Evolutionary conservation across 2,113 vertebrate genomes (phyloP).

Genomic region (Semnornis frantzii): DNA sequence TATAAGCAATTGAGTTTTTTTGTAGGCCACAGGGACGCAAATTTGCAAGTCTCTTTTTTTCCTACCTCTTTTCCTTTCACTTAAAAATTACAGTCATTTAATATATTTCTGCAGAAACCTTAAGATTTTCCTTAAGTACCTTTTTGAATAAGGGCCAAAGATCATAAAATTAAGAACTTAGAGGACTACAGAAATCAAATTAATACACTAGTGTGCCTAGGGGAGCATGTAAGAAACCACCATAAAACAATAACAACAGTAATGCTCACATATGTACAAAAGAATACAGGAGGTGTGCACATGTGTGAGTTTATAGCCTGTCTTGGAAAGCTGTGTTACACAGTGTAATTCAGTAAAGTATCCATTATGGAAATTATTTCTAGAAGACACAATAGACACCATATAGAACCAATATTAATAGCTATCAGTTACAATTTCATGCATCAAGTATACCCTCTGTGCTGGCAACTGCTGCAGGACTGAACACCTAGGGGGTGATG

Average conservation of each 20-base stretch:
- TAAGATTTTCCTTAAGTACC: slow-evolving; percentile 15
- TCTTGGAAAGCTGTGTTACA: neutral
- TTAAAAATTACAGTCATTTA: neutral
- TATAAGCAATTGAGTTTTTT: neutral
- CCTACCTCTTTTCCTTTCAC: neutral
- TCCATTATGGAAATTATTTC: neutral
- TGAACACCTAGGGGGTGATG: neutral
- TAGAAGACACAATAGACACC: neutral
- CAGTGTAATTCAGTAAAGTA: neutral
- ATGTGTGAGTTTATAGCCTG: neutral
- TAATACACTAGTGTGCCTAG: neutral
- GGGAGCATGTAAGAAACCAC: neutral
- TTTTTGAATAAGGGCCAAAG: slow-evolving; percentile 30
- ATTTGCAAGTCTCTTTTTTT: neutral
- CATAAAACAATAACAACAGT: neutral
- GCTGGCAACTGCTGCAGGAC: neutral
- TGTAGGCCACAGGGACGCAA: neutral
- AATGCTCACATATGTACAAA: neutral
- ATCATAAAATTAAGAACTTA: slow-evolving; percentile 31
- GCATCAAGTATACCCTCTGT: neutral
- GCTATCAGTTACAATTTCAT: neutral
- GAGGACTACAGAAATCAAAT: slow-evolving; percentile 30
- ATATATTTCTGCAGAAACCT: neutral
- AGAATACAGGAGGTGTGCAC: accelerated
- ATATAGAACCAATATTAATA: neutral